phyloP scores from a whole-genome alignment of 2,113 vertebrate genomes.

The Procavia capensis region DNA sequence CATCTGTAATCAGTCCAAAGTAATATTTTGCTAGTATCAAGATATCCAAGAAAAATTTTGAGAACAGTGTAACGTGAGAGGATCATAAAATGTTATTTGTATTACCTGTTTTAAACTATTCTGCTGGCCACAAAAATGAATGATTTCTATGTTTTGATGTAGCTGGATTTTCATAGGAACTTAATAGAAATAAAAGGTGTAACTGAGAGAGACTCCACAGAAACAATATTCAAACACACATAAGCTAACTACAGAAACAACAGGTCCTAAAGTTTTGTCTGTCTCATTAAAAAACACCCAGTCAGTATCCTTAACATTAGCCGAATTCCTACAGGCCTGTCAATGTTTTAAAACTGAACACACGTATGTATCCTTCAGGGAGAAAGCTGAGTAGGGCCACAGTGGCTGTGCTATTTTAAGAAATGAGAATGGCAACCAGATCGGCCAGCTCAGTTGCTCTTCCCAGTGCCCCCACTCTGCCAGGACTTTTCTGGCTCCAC shows the following conservation, averaged over 20 bases:
- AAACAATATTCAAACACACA: not conserved
- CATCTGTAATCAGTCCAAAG: not conserved
- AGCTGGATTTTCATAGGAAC: not conserved
- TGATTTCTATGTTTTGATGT: not conserved
- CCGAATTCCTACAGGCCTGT: not conserved
- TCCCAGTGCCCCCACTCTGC: not conserved
- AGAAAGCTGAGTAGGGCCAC: accelerated
- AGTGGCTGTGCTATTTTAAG: not conserved
- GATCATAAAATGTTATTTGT: not conserved
- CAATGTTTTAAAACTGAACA: not conserved
- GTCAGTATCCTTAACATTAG: not conserved
- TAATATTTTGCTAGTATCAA: not conserved
- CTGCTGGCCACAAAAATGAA: not conserved
- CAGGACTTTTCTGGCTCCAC: not conserved
- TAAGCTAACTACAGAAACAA: not conserved
- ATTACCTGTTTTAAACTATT: not conserved
- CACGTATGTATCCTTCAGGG: not conserved
- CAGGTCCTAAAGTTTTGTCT: not conserved
- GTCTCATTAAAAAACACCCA: not conserved
- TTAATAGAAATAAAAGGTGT: not conserved
- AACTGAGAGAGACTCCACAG: not conserved
- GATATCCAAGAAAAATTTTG: not conserved
- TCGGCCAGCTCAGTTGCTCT: not conserved
- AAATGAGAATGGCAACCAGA: not conserved
- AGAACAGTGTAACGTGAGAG: not conserved